Conservation (phyloP, 2,113 vertebrate genomes). For the Serilophus lunatus region DNA sequence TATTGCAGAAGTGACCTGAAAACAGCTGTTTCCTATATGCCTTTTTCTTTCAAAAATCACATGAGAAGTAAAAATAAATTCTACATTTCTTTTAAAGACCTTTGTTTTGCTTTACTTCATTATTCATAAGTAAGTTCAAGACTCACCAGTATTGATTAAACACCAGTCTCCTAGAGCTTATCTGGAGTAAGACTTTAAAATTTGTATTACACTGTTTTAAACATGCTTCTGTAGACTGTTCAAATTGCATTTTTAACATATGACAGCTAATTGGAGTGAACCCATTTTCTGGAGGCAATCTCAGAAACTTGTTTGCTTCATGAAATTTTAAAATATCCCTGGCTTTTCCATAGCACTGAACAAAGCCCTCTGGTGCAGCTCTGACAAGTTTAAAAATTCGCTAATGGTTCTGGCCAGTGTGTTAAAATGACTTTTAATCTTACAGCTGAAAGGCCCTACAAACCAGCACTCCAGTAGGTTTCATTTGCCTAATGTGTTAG, state of each 20-base stretch:
- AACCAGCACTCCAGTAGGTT: background rate
- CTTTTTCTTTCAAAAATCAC: conserved; percentile 2
- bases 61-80: background rate
- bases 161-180: background rate
- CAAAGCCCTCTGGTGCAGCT: background rate
- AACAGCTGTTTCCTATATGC: background rate
- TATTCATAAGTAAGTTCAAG: background rate
- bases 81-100: background rate
- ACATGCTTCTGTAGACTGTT: background rate
- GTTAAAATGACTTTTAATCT: background rate
- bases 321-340: background rate
- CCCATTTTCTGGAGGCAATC: background rate
- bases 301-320: background rate
- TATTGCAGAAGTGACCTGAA: background rate
- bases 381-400: background rate
- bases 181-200: background rate
- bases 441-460: background rate
- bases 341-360: background rate
- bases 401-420: background rate
- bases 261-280: background rate
- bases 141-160: background rate
- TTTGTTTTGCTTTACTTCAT: background rate
- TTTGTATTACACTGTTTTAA: background rate
- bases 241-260: background rate
- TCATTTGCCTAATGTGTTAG: background rate